Percentiles rank a stretch among this genome's conserved stretches.
These are phyloP conservation scores for Scaptomyza reducta DNA, from an alignment of 2,888 invertebrate genomes.

Conservation along the genomic window DNA sequence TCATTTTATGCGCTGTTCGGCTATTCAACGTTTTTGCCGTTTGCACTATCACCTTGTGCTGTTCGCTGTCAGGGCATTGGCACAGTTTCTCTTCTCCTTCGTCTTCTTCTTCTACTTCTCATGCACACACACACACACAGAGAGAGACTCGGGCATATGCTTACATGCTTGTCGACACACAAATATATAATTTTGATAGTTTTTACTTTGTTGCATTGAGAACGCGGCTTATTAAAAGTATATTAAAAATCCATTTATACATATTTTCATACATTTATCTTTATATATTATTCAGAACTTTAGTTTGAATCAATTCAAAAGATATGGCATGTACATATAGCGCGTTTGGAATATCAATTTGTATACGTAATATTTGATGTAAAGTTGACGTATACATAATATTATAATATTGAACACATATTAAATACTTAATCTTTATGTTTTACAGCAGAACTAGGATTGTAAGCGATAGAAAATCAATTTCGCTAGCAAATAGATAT, in stretches of 20 bases:
- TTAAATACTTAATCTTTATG: too few relatives aligned
- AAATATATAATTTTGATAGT: conserved; percentile 36
- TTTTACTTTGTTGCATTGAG: conserved; percentile 37
- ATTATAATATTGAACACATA: too few relatives aligned
- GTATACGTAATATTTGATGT: not conserved
- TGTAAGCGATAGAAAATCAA: not conserved
- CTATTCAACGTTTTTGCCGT: conserved; percentile 55
- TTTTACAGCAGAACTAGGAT: not conserved
- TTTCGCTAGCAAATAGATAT: too few relatives aligned
- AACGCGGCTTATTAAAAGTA: conserved; percentile 30
- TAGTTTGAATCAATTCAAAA: too few relatives aligned
- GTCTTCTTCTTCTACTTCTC: conserved; percentile 37
- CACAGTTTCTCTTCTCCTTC: conserved; percentile 74
- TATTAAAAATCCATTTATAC: not conserved
- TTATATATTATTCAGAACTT: too few relatives aligned
- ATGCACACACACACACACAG: not conserved
- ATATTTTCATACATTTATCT: not conserved
- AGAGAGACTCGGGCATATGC: conserved; percentile 7
- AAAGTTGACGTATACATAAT: too few relatives aligned
- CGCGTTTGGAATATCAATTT: too few relatives aligned
- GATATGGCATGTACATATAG: too few relatives aligned
- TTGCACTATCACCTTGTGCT: conserved; percentile 82
- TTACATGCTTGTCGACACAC: conserved; percentile 15
- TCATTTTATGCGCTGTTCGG: conserved; percentile 50
- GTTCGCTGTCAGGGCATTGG: conserved; percentile 82